These are phyloP conservation scores for Calonectris borealis DNA, from an alignment of 2,113 vertebrate species.

Conservation along the genomic window DNA sequence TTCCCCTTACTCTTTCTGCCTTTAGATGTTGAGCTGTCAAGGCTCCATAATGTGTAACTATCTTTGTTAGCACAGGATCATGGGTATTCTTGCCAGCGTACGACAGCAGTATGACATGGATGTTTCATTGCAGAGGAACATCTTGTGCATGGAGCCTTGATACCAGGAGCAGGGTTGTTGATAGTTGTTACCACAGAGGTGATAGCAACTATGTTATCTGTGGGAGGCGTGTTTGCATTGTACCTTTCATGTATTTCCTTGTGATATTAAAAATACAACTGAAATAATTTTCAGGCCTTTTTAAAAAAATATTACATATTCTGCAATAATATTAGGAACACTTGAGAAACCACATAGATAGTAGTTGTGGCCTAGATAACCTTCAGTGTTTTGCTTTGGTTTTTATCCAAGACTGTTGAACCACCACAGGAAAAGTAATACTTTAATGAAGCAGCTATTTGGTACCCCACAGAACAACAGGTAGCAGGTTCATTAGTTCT, in stretches of 20 bases:
- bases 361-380: background rate
- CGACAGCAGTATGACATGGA: background rate
- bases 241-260: background rate
- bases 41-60: background rate
- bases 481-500: background rate
- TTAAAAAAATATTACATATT: background rate
- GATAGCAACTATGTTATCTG: background rate
- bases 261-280: background rate
- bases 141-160: background rate
- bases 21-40: background rate
- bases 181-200: background rate
- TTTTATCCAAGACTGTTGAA: background rate
- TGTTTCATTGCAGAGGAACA: background rate
- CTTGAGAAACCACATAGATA: background rate
- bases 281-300: background rate
- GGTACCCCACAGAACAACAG: background rate
- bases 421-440: background rate
- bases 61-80: background rate
- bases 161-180: background rate
- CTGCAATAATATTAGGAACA: background rate
- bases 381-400: background rate
- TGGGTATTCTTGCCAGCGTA: background rate
- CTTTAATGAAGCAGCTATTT: background rate
- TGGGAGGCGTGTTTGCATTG: background rate
- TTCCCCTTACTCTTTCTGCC: background rate